These are phyloP conservation scores for Apoda limacodes DNA, from an alignment of 2,888 invertebrate genomes.

Conservation along the genomic window DNA sequence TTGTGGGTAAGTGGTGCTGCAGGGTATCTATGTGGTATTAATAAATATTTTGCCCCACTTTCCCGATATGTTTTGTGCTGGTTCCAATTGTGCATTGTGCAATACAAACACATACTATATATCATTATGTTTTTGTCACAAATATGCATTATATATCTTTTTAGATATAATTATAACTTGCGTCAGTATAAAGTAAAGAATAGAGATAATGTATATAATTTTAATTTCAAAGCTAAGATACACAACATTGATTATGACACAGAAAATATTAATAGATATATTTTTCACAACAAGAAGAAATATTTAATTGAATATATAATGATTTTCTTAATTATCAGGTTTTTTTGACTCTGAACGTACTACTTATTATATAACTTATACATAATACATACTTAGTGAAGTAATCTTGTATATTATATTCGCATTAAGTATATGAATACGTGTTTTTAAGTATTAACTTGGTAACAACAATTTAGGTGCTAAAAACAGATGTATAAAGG, in stretches of 20 bases:
- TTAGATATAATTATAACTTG: constrained; percentile 33
- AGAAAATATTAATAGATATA: too few species aligned
- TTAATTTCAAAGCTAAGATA: too few species aligned
- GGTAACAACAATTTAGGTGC: too few species aligned
- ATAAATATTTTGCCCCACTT: constrained; percentile 26
- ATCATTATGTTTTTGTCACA: too few species aligned
- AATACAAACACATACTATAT: constrained; percentile 5
- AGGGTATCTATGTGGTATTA: too few species aligned
- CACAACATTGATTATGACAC: too few species aligned
- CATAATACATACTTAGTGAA: constrained; percentile 21
- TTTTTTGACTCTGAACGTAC: constrained; percentile 50
- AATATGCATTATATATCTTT: constrained; percentile 11
- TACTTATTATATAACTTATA: constrained; percentile 18
- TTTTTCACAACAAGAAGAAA: too few species aligned
- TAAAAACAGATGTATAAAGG: too few species aligned
- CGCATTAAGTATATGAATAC: too few species aligned
- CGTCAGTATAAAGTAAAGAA: constrained; percentile 45
- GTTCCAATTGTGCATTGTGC: constrained; percentile 28
- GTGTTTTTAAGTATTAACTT: too few species aligned
- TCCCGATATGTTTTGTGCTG: constrained; percentile 47
- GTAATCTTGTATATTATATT: constrained; percentile 14
- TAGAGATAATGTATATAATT: too few species aligned
- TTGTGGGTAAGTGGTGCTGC: too few species aligned
- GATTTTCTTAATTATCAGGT: constrained; percentile 46
- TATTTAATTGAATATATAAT: constrained; percentile 25